Evolutionary conservation across 2,888 invertebrate species (phyloP), one percentile per base, ranked within the genome.

Genomic region (Adelognathus sp.): DNA sequence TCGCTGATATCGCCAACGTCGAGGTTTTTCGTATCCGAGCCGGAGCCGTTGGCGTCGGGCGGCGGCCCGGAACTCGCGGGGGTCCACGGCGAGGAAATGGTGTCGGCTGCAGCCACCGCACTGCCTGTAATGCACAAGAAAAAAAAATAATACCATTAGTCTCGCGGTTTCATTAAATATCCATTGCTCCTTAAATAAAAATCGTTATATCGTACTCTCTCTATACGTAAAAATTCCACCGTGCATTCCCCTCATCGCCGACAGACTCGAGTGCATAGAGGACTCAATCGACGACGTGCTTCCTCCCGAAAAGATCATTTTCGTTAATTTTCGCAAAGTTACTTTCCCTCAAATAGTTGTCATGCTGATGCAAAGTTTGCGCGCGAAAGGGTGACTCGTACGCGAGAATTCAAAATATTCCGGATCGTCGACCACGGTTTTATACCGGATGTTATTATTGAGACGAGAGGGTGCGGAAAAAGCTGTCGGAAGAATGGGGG

Each of bases 31-130:
- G 96, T 95, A 93, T 97, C 97, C 93, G 96, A 95, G 94, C 96
- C 96, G 95, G 96, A 95, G 94, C 97, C 96, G 94, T 97, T 96
- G 93, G 97, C 96, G 93, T 97, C 97, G 95, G 96, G 96, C 93
- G 95, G 94, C 93, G 95, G 95, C 93, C 95, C 95, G 93, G 95
- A 94, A 93, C 94, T 96, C 93, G 97, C 96, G 93, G 97, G 96
- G 93, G 97, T 97, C 97, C 97, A 97, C 96, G 97, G 96, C 92
- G 97, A 97, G 94, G 97, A 96, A 96, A 97, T 97, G 95, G 97
- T 97, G 97, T 96, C 96, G 95, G 96, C 95, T 93, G 96, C 94
- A 92, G 95, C 93, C 92, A 94, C 94, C 91, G 92, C 92, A 92
- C 94, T 94, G 93, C 94, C 95, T 95, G 92, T 39, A 94, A 89